Base-by-base conservation (phyloP, 2,113 vertebrate genomes). In the Daubentonia madagascariensis region DNA sequence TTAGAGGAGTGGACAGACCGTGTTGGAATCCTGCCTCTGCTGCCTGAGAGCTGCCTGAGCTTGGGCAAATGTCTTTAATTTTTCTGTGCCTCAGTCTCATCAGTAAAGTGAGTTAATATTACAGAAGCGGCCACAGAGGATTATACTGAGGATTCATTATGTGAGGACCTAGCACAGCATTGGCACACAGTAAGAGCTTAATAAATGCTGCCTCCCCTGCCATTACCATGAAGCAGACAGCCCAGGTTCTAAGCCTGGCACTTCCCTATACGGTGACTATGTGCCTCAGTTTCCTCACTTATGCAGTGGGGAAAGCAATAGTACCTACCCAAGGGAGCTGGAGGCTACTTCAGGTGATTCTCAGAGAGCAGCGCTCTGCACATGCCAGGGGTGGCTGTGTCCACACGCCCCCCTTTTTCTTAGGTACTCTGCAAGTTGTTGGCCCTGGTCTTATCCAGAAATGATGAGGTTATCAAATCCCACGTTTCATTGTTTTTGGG, bases 191-290 rank as follows among this genome's bases (percentile, higher is more conserved):
- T 54, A 3, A 35, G n/a, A 48, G 25, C 50, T 89, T 57, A 35
- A 3, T 30, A 28, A 37, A 40, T 30, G 35, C 59, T 65, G 20
- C 48, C 54, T 54, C 20, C 81, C 70, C 12, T 80, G 37, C 65
- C 3, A 0, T 25, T 8, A 4, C 12, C 16, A 3, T 20, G 57
- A 35, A 37, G 37, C 80, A 61, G 3, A 35, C 17, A 1, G 37
- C 73, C 65, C 37, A 28, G 8, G 18, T 37, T 57, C 72, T n/a
- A 45, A 73, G 37, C 48, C 80, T 37, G 14, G 23, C 0, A 5
- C 57, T 13, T n/a, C 43, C 14, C 11, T 1, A 6, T 1, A 1
- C 13, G 3, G 61, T 45, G 40, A 43, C 12, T 10, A 3, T 1
- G 18, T 35, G 23, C 52, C 70, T 68, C 14, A 1, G 30, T 70